Evolutionary conservation across 2,888 invertebrate genomes (phyloP), one percentile per base, ranked within the genome.

Genomic region (Seladonia tumulorum): DNA sequence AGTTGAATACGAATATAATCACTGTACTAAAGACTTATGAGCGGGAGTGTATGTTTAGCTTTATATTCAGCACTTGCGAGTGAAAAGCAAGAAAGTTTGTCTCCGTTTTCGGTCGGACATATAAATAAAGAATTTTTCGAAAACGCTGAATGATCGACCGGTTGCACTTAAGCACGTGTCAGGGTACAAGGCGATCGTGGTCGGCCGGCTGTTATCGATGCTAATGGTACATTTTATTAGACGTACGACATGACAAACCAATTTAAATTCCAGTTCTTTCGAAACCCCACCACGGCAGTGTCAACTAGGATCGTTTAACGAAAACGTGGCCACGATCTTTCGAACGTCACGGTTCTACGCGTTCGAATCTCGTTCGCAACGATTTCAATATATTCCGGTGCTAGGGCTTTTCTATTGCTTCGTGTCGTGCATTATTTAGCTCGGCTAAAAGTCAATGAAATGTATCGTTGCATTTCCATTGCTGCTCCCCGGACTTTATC

Each of bases 341-440:
- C 53, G 16, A 74, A 14, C 73, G 81, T 80, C 76, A 71, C 81
- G 81, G 57, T 71, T 45, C 60, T 42, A 39, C 45, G 81, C 39
- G 47, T 63, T 25, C n/a, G 39, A 29, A 80, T 82, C 70, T 70
- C 42, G 70, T 82, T 81, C 39, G 81, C 74, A 70, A 29, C 63
- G 70, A 81, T 70, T 81, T 29, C n/a, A 49, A 45, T 35, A 45
- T 45, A 53, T 45, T 25, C 25, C 25, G 14, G 7, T 29, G 53
- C 29, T 25, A 68, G 29, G 45, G 2, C 45, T 45, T 70, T 60
- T 70, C 68, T 42, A 42, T 25, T 63, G n/a, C 25, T 29, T 35
- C 49, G 35, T 18, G 22, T 7, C n/a, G n/a, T 12, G 25, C 22
- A 49, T 49, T 76, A 70, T 35, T 35, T 60, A 39, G 5, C 22